A percentile compares a stretch with the other conserved stretches of the same genome.
phyloP scores from a whole-genome alignment of 2,113 vertebrate species.

The Rynchops niger region DNA sequence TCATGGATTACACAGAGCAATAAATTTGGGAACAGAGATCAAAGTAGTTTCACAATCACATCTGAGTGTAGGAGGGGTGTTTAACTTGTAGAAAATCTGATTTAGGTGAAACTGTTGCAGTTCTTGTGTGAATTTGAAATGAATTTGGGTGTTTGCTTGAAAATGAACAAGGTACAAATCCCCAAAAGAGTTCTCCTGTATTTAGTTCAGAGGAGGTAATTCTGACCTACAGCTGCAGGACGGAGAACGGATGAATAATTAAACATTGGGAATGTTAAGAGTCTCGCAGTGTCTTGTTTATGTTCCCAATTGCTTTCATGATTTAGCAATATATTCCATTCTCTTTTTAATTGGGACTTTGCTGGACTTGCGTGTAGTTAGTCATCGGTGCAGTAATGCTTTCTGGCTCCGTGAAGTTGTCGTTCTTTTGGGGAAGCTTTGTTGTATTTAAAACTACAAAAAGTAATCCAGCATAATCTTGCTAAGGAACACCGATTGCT shows the following conservation, averaged over 20 bases:
- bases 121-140: conserved; percentile 72
- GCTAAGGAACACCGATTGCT: conserved; percentile 42
- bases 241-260: conserved; percentile 52
- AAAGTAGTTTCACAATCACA: conserved; percentile 80
- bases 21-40: conserved; percentile 83
- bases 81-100: conserved; percentile 84
- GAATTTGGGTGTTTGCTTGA: conserved; percentile 70
- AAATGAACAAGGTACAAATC: conserved; percentile 72
- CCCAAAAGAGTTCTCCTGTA: conserved; percentile 58
- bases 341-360: conserved; percentile 36
- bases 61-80: conserved; percentile 77
- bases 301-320: conserved; percentile 64
- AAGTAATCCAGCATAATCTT: conserved; percentile 53
- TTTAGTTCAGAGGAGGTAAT: conserved; percentile 57
- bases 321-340: conserved; percentile 54
- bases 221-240: conserved; percentile 60
- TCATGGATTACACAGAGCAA: conserved; percentile 82
- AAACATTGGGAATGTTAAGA: neutral
- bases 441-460: conserved; percentile 42
- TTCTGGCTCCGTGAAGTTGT: neutral
- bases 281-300: conserved; percentile 28
- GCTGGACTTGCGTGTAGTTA: neutral
- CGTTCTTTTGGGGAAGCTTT: conserved; percentile 13
- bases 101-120: conserved; percentile 79
- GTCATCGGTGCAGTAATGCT: neutral